These are phyloP conservation scores for Agrochola lychnidis DNA, from an alignment of 2,888 invertebrate genomes.

Conservation along the genomic window DNA sequence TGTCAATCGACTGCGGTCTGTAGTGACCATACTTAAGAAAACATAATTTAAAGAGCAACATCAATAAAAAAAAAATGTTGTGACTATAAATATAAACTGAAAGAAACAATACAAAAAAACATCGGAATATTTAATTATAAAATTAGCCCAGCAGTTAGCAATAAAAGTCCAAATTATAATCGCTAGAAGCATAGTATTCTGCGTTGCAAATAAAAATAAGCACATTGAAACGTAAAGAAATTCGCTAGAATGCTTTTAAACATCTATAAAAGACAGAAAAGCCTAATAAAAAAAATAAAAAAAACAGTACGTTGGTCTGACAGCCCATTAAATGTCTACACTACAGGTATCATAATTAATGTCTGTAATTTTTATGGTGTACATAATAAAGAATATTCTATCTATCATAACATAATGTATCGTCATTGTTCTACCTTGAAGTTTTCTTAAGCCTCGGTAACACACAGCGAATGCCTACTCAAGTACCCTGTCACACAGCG, in stretches of 20 bases:
- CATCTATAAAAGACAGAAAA: background rate
- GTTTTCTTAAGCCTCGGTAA: no score
- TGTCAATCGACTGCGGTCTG: background rate
- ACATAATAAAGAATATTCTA: no score
- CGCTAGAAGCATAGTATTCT: constrained; percentile 8
- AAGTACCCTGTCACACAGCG: no score
- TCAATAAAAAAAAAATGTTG: background rate
- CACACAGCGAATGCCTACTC: no score
- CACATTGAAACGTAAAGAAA: background rate
- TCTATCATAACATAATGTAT: no score
- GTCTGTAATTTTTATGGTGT: no score
- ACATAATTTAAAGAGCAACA: background rate
- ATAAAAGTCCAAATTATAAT: background rate
- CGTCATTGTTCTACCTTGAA: no score
- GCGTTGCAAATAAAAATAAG: constrained; percentile 1
- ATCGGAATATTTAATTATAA: background rate
- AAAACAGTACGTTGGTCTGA: background rate
- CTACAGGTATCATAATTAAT: no score
- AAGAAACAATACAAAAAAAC: background rate
- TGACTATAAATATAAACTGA: background rate
- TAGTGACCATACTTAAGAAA: background rate
- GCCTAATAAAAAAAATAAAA: background rate
- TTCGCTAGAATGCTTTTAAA: constrained; percentile 15
- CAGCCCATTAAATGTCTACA: background rate
- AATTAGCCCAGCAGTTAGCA: constrained; percentile 3